Conservation (phyloP, 2,888 invertebrate species). For the Phortica okadai region DNA sequence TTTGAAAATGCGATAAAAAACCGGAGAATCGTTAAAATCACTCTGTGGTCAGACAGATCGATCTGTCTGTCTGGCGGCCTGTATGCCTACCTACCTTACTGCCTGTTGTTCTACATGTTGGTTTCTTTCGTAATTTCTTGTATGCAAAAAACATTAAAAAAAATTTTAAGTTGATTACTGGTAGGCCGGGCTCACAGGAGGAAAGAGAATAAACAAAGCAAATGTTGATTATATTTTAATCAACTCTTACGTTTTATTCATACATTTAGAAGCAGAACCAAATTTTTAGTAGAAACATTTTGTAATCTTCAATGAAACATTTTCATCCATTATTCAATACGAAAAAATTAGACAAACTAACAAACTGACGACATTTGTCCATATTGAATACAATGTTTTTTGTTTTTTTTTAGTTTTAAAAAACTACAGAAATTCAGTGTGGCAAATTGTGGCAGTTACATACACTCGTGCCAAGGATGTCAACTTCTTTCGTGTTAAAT, state of each 20-base stretch:
- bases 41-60: neutral
- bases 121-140: too few relatives aligned
- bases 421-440: slow-evolving; percentile 28
- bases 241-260: slow-evolving; percentile 6
- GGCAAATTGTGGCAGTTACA: slow-evolving; percentile 42
- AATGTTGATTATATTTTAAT: neutral
- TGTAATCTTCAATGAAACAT: slow-evolving; percentile 49
- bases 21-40: slow-evolving; percentile 6
- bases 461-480: slow-evolving; percentile 69
- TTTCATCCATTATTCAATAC: slow-evolving; percentile 59
- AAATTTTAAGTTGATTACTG: too few relatives aligned
- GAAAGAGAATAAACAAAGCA: neutral
- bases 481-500: slow-evolving; percentile 60
- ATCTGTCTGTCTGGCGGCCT: slow-evolving; percentile 5
- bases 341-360: neutral
- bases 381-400: slow-evolving; percentile 48
- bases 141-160: too few relatives aligned
- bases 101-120: too few relatives aligned
- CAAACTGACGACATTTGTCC: slow-evolving; percentile 51
- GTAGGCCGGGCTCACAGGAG: too few relatives aligned
- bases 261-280: neutral
- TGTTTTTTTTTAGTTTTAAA: neutral
- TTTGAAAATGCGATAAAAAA: slow-evolving; percentile 57
- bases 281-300: slow-evolving; percentile 16
- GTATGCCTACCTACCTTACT: neutral